Percentiles rank a stretch among this genome's conserved stretches.
Conservation (phyloP, 53 echinoderm and acorn worm species). For the Temnopleurus reevesii region DNA sequence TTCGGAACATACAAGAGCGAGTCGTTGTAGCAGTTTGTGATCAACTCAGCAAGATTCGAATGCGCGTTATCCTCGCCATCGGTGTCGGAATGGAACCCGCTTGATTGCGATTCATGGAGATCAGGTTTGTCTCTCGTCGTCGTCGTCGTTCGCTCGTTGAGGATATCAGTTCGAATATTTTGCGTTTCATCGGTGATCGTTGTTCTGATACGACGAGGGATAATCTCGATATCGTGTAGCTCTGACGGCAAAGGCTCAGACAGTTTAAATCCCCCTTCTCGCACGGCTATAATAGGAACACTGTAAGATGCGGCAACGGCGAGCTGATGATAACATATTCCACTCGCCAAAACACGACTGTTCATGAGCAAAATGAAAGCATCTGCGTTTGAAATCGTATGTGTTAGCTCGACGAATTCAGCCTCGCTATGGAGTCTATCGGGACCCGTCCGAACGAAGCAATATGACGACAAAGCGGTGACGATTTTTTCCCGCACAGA, state of each 20-base stretch:
- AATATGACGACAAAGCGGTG: constrained; percentile 73
- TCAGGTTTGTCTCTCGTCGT: constrained; percentile 10
- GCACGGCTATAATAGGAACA: constrained; percentile 69
- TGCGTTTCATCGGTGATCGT: neutral
- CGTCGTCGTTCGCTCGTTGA: neutral
- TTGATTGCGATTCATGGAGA: constrained; percentile 65
- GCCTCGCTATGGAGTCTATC: constrained; percentile 62
- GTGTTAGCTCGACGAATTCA: constrained; percentile 63
- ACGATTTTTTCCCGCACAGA: constrained; percentile 68
- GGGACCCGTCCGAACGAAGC: constrained; percentile 74
- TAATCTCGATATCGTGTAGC: constrained; percentile 66
- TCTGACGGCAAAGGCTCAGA: constrained; percentile 57
- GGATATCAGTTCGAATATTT: neutral
- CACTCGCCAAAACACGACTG: constrained; percentile 63
- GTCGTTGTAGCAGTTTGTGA: constrained; percentile 60
- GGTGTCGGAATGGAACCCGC: constrained; percentile 75
- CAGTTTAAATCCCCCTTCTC: constrained; percentile 75
- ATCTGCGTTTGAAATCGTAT: constrained; percentile 71
- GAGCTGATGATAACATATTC: constrained; percentile 73
- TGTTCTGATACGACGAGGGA: neutral
- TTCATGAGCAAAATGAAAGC: constrained; percentile 82
- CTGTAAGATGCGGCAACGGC: constrained; percentile 69
- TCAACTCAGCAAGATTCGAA: constrained; percentile 62
- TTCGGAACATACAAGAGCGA: constrained; percentile 73
- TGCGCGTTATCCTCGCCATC: constrained; percentile 53